Conservation (phyloP, 2,797 vertebrate species). For the Lithobates pipiens region DNA sequence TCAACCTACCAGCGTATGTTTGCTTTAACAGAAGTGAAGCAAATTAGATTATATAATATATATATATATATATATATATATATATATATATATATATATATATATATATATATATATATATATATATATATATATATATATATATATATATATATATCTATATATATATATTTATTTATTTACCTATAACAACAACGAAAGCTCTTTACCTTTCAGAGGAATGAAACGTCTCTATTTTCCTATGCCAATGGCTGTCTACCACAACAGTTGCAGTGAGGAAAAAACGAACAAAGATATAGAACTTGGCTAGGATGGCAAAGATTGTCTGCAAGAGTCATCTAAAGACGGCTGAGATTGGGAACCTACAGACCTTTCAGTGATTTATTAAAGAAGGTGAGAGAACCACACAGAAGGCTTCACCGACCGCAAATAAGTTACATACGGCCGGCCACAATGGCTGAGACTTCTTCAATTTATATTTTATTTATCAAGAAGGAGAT, state of each 20-base stretch:
- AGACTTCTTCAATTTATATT: constrained; percentile 39
- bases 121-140: no score
- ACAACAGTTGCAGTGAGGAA: not conserved
- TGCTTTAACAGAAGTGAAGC: no score
- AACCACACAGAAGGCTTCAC: not conserved
- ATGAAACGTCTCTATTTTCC: not conserved
- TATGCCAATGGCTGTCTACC: not conserved
- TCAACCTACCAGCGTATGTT: no score
- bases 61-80: no score
- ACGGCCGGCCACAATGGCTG: not conserved
- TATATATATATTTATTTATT: no score
- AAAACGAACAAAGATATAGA: constrained; percentile 1
- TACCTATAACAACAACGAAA: no score
- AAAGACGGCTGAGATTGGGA: not conserved
- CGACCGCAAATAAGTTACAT: constrained; percentile 12
- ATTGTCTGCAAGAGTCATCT: not conserved
- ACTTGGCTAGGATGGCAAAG: not conserved
- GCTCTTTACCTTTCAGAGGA: not conserved
- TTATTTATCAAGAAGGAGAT: constrained; percentile 50
- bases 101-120: no score
- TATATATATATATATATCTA: no score
- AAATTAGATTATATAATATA: no score
- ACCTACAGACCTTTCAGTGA: constrained; percentile 4
- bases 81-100: no score
- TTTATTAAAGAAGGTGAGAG: constrained; percentile 19